These are phyloP conservation scores for Pomatorhinus ruficollis DNA, from an alignment of 2,113 vertebrate species.

Conservation along the genomic window DNA sequence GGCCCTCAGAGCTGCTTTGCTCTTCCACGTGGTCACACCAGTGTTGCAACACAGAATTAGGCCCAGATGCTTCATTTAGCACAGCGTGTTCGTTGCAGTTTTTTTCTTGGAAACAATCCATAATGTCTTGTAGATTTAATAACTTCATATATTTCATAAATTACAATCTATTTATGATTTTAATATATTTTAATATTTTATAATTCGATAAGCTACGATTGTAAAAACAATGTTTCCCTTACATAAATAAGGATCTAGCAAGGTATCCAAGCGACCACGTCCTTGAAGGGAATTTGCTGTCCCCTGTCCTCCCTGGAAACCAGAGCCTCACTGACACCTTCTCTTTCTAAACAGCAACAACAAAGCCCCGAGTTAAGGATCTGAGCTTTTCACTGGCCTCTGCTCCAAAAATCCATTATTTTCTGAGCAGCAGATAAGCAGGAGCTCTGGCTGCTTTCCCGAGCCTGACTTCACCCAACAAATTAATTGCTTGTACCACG, in stretches of 20 bases:
- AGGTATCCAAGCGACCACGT: neutral
- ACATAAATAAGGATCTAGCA: neutral
- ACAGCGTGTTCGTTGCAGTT: neutral
- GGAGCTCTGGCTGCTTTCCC: slow-evolving; percentile 31
- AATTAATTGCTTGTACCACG: slow-evolving; percentile 55
- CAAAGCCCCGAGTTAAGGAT: neutral
- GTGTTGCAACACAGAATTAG: fast-evolving
- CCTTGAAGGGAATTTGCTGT: neutral
- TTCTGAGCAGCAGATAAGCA: slow-evolving; percentile 6
- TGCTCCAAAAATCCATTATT: slow-evolving; percentile 12
- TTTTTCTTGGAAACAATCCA: neutral
- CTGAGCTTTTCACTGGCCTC: neutral
- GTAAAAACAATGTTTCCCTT: neutral
- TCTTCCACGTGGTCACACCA: fast-evolving
- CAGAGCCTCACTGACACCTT: neutral
- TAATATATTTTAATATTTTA: neutral
- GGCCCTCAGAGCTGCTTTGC: neutral
- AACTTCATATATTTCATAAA: neutral
- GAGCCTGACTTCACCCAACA: slow-evolving; percentile 45
- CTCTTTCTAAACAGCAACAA: neutral
- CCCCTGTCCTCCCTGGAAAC: neutral
- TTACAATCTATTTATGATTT: neutral
- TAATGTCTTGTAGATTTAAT: neutral
- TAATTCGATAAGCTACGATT: neutral
- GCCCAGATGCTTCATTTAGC: neutral